Base-by-base conservation (phyloP, 2,797 vertebrate genomes). In the Botia almorhae region DNA sequence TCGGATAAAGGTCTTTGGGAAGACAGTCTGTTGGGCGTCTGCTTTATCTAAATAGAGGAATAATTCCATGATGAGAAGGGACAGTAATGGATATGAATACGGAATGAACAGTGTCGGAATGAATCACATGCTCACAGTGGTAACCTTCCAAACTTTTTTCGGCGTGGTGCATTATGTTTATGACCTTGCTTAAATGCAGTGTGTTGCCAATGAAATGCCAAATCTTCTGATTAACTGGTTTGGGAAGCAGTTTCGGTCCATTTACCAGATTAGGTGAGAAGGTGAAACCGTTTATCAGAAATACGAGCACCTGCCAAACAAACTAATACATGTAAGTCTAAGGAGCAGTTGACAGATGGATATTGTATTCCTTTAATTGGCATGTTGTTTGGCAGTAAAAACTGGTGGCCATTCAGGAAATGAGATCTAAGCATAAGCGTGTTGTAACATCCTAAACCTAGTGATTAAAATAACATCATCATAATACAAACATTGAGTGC, bases 1-100 rank as follows among this genome's bases (percentile, higher is more conserved):
- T 86, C 86, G 82, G 80, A 87, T 85, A 67, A 76, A 83, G 79
- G 68, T 73, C 39, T 46, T 79, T 60, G 69, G 82, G 82, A 86
- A 87, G 88, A 87, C 88, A 87, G 85, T 86, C 89, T 80, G 81
- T 86, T 86, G 85, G 84, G 70, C 56, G 64, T 69, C 81, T 81
- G 53, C 60, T 80, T 63, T 65, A 51, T 85, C 71, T 43, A 76
- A 83, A 85, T 68, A 63, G 79, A 79, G 69, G 56, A 61, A 73
- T 60, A 61, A 81, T 76, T 55, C 23, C 10, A 67, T 55, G 74
- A 82, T 61, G 77, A 67, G 53, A 67, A 21, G 65, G 65, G 76
- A 63, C 50, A 46, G 65, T 55, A 61, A 75, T 80, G 68, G 33
- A 63, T 55, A 39, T 4, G 39, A 78, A 70, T 46, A 50, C 71